Base-by-base conservation (phyloP, 2,888 invertebrate species). In the Tenthredo amoena region DNA sequence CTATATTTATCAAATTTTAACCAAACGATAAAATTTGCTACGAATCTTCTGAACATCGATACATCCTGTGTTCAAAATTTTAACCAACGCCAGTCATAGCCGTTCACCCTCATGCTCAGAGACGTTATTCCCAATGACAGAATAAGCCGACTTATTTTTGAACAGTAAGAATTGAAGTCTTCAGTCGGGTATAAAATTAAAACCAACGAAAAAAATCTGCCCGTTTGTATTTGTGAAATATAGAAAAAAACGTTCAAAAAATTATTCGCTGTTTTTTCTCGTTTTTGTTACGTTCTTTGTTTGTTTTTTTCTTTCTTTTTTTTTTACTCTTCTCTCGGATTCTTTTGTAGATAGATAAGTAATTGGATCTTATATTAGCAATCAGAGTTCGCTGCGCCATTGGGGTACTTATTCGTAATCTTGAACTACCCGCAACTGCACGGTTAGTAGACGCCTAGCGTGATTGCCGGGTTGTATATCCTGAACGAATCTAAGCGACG, bases 401-500 rank as follows among this genome's bases (percentile, higher is more conserved):
- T 10, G 7, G 5, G 18, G 31, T 18, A 68, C 68, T 34, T 34
- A 26, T 34, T 68, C 34, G 31, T 68, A 34, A 68, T 68, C 68
- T 68, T 34, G 34, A 68, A 31, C 68, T 31, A 34, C 68, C 26
- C 62, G 21, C 62, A 62, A 68, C 5, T 15, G 55, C n/a, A 55
- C 12, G n/a, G 68, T 68, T 34, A 34, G 34, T 6, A 34, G 68
- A 0, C 68, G 68, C 34, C 68, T 68, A 68, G 68, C 68, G 12
- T 34, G 34, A 68, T 68, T 68, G 68, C 15, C 15, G 1, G 18
- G 15, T 68, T 68, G 68, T 68, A 68, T 68, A 68, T 68, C 68
- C 68, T 68, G 68, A 68, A 68, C 68, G 68, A 68, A 68, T 68
- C 68, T 68, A 68, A 68, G 26, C 26, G 68, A 31, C 68, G 68